Conservation (phyloP, 2,113 vertebrate genomes). For the Cichladusa arquata region DNA sequence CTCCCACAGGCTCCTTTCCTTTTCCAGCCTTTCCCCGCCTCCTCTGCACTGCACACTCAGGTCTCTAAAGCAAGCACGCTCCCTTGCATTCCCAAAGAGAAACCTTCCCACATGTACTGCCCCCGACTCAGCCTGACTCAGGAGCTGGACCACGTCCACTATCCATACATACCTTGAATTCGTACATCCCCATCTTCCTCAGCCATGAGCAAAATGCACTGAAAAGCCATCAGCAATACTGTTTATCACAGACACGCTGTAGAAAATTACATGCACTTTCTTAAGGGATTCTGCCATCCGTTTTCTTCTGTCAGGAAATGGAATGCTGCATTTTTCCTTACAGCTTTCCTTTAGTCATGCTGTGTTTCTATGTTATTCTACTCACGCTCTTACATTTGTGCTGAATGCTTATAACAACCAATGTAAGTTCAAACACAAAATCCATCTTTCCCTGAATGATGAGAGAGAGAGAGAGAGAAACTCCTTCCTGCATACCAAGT, state of each 20-base stretch:
- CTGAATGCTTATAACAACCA: conserved; percentile 2
- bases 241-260: neutral
- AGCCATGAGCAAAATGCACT: neutral
- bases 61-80: neutral
- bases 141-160: rapidly evolving
- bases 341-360: neutral
- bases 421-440: neutral
- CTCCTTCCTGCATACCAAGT: neutral
- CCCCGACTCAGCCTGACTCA: neutral
- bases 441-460: neutral
- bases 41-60: neutral
- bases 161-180: neutral
- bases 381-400: neutral
- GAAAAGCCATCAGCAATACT: neutral
- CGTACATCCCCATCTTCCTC: neutral
- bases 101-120: neutral
- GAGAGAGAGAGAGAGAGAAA: neutral
- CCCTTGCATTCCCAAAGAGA: neutral
- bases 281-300: rapidly evolving
- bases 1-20: neutral
- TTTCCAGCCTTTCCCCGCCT: neutral
- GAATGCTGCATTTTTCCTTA: neutral
- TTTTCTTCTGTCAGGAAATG: neutral
- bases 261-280: neutral
- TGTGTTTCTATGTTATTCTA: neutral